phyloP scores from a whole-genome alignment of 2,113 vertebrate species.

The Cariama cristata region DNA sequence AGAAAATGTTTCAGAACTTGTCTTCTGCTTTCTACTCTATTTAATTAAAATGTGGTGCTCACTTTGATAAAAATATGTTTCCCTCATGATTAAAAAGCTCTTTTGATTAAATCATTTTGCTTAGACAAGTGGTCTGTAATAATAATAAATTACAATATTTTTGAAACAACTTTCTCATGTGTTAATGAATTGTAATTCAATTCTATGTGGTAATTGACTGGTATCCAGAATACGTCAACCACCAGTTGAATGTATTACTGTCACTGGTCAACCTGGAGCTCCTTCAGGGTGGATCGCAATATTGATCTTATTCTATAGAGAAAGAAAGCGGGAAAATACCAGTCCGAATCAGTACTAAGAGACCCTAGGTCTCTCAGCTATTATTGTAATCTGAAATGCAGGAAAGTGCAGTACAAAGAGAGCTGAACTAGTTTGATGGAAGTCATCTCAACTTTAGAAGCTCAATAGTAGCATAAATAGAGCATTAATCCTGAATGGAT shows the following conservation, averaged over 20 bases:
- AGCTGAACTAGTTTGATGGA: neutral
- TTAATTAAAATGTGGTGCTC: conserved; percentile 43
- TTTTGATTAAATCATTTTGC: conserved; percentile 50
- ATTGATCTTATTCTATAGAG: neutral
- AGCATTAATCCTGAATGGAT: neutral
- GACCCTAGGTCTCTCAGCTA: neutral
- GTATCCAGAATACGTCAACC: neutral
- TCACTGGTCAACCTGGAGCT: neutral
- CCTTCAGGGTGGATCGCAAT: neutral
- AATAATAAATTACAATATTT: conserved; percentile 38
- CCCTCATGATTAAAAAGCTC: conserved; percentile 39
- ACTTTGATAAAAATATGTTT: conserved; percentile 45
- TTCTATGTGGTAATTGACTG: neutral
- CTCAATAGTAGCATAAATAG: neutral
- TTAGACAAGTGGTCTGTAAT: neutral
- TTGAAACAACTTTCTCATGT: neutral
- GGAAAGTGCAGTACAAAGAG: neutral
- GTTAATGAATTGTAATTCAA: conserved; percentile 9
- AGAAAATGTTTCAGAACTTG: conserved; percentile 28
- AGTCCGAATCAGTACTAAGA: neutral
- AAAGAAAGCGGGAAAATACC: neutral
- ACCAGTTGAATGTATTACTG: neutral
- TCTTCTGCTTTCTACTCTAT: conserved; percentile 6
- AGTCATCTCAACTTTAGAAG: neutral
- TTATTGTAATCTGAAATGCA: neutral